These are phyloP conservation scores for Hexactinellida sp. DNA, from an alignment of 37 sponge, comb jelly and placozoan species.

Conservation along the genomic window DNA sequence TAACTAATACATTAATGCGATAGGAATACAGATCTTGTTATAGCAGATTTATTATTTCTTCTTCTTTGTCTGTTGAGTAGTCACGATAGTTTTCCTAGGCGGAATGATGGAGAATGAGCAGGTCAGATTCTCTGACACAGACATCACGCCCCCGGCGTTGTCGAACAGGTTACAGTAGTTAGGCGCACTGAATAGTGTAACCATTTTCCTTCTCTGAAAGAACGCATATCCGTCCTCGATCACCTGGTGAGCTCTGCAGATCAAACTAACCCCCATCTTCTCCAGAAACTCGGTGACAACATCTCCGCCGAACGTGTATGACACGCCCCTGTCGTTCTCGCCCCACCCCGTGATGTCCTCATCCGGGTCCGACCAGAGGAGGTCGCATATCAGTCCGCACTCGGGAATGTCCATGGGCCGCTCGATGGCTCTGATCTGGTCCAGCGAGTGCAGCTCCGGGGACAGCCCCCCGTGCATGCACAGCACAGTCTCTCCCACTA, in stretches of 20 bases:
- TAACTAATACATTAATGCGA: no score
- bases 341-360: slow-evolving; percentile 90
- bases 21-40: no score
- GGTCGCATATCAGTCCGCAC: slow-evolving; percentile 68
- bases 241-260: slow-evolving; percentile 84
- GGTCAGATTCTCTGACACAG: slow-evolving; percentile 52
- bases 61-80: background rate
- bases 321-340: slow-evolving; percentile 87
- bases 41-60: background rate
- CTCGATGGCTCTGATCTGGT: slow-evolving; percentile 51
- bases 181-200: slow-evolving; percentile 87
- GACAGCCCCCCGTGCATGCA: slow-evolving; percentile 95
- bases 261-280: slow-evolving; percentile 50
- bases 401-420: slow-evolving; percentile 76
- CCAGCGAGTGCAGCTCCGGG: slow-evolving; percentile 53
- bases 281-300: slow-evolving; percentile 58
- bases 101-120: slow-evolving; percentile 71
- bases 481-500: slow-evolving; percentile 64
- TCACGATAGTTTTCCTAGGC: background rate
- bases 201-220: slow-evolving; percentile 78
- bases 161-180: slow-evolving; percentile 93
- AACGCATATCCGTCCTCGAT: slow-evolving; percentile 89
- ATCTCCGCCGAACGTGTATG: slow-evolving; percentile 82
- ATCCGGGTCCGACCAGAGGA: slow-evolving; percentile 89
- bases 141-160: slow-evolving; percentile 69